Evolutionary conservation across 2,797 vertebrate species (phyloP).

Genomic region (Protosalanx chinensis): DNA sequence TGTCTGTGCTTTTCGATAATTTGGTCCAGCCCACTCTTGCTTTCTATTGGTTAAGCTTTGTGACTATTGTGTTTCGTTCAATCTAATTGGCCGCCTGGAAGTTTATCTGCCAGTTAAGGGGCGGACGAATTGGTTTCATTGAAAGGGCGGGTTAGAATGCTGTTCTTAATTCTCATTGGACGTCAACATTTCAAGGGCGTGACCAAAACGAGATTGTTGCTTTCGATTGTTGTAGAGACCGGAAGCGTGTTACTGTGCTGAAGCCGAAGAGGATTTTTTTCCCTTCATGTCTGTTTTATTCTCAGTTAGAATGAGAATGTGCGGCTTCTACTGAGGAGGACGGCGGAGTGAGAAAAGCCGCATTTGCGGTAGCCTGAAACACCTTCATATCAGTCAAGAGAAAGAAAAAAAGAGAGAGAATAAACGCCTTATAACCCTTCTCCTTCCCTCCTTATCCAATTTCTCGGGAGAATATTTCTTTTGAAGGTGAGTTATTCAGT

Average conservation of each 20-base stretch:
- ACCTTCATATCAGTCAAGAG: slow-evolving; percentile 48
- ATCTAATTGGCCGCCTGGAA: slow-evolving; percentile 51
- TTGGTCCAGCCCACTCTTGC: not conserved
- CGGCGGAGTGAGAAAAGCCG: slow-evolving; percentile 79
- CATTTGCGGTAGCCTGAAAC: slow-evolving; percentile 72
- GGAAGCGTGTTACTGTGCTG: slow-evolving; percentile 53
- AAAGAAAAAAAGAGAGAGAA: slow-evolving; percentile 9
- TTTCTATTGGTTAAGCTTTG: slow-evolving; percentile 45
- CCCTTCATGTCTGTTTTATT: slow-evolving; percentile 70
- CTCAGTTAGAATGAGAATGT: slow-evolving; percentile 66
- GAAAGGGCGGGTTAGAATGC: slow-evolving; percentile 60
- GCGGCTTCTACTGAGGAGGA: slow-evolving; percentile 64
- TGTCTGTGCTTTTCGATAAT: slow-evolving; percentile 13
- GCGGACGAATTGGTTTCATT: slow-evolving; percentile 48
- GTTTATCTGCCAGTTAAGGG: slow-evolving; percentile 52
- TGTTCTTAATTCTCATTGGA: slow-evolving; percentile 56
- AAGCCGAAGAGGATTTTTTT: slow-evolving; percentile 54
- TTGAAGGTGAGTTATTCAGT: slow-evolving; percentile 72
- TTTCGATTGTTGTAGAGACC: slow-evolving; percentile 54
- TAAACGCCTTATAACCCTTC: slow-evolving; percentile 51
- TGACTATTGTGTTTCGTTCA: not conserved
- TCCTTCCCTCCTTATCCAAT: slow-evolving; percentile 46
- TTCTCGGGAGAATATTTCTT: slow-evolving; percentile 50
- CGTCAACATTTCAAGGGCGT: slow-evolving; percentile 10
- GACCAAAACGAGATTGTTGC: slow-evolving; percentile 14